phyloP scores from a whole-genome alignment of 2,888 invertebrate genomes.

The Tenthredo notha region DNA sequence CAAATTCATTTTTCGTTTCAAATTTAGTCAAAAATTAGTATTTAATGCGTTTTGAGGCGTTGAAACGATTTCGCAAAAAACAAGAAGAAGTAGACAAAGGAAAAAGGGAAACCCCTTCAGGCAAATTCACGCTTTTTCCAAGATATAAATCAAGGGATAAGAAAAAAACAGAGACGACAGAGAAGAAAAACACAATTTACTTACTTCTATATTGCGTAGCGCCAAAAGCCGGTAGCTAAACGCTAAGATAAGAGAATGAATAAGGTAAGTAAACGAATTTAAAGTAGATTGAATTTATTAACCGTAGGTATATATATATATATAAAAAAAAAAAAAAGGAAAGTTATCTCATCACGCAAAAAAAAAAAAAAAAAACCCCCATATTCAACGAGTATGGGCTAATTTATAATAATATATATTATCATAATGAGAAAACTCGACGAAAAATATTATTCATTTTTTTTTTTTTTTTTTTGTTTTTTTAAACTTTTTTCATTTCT shows the following conservation, averaged over 20 bases:
- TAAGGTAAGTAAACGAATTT: conserved; percentile 15
- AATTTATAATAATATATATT: neutral
- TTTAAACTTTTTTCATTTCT: too few relatives aligned
- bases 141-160: conserved; percentile 22
- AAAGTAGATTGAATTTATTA: neutral
- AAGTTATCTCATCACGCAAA: neutral
- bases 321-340: neutral
- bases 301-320: neutral
- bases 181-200: conserved; percentile 4
- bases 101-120: neutral
- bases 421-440: neutral
- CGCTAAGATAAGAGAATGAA: conserved; percentile 24
- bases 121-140: neutral
- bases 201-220: neutral
- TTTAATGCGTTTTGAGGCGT: neutral
- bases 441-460: neutral
- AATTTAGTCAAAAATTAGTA: too few relatives aligned
- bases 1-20: too few relatives aligned
- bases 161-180: neutral
- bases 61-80: neutral
- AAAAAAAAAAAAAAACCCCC: too few relatives aligned
- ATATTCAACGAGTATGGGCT: neutral
- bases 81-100: too few relatives aligned
- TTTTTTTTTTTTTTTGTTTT: too few relatives aligned
- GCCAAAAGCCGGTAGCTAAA: conserved; percentile 16